A percentile compares a stretch with the other conserved stretches of the same genome.
phyloP scores from a whole-genome alignment of 35 echinoderm and acorn worm genomes.

The Eucidaris tribuloides region DNA sequence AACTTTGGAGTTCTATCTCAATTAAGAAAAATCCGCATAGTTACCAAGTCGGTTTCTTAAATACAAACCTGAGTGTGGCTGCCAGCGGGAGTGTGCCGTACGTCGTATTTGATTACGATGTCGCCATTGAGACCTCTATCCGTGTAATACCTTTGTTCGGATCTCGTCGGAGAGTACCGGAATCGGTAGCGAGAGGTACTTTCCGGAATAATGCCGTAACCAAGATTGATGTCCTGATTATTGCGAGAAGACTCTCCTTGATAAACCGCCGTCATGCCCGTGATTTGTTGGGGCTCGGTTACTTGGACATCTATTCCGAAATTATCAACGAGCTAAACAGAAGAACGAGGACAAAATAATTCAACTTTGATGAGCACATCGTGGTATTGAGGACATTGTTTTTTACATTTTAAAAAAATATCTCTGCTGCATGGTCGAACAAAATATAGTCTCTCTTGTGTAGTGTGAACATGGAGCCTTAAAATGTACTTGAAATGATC shows the following conservation, averaged over 20 bases:
- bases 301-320: conserved; percentile 62
- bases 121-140: conserved; percentile 65
- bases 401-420: too few relatives aligned
- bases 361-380: too few relatives aligned
- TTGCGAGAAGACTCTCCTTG: conserved; percentile 14
- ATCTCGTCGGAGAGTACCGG: conserved; percentile 52
- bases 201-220: conserved; percentile 21
- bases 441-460: too few relatives aligned
- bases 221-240: conserved; percentile 32
- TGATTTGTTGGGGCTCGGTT: conserved; percentile 82
- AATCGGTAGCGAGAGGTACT: conserved; percentile 36
- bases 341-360: neutral
- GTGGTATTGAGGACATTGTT: too few relatives aligned
- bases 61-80: conserved; percentile 96
- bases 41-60: too few relatives aligned
- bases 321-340: conserved; percentile 64
- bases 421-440: too few relatives aligned
- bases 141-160: conserved; percentile 58
- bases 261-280: conserved; percentile 43
- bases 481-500: too few relatives aligned
- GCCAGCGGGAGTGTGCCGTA: conserved; percentile 57
- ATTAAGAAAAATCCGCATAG: too few relatives aligned
- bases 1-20: too few relatives aligned
- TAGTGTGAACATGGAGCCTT: too few relatives aligned
- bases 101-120: conserved; percentile 75